Evolutionary conservation across 2,888 invertebrate genomes (phyloP).

Genomic region (Sarcophaga rosellei): DNA sequence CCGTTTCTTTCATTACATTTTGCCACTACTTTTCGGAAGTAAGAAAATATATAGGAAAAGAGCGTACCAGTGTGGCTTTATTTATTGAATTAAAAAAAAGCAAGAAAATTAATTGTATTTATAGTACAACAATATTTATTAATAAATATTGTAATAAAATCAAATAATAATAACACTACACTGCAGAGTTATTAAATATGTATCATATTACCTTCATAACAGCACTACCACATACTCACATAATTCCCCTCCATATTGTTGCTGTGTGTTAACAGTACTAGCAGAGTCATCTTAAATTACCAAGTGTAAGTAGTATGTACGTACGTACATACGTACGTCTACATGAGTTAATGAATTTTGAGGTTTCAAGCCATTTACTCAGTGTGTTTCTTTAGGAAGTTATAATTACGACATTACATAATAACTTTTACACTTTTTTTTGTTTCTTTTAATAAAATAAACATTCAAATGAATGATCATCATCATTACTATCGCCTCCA

Average conservation of each 20-base stretch:
- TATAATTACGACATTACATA: no score
- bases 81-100: no score
- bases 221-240: neutral
- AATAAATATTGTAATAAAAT: constrained; percentile 4
- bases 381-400: no score
- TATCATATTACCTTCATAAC: constrained; percentile 29
- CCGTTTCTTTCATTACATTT: constrained; percentile 6
- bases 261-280: neutral
- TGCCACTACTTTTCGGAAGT: constrained; percentile 30
- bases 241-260: no score
- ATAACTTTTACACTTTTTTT: no score
- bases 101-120: constrained; percentile 45
- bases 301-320: no score
- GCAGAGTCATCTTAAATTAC: neutral
- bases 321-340: neutral
- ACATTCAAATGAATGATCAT: no score
- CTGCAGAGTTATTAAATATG: constrained; percentile 26
- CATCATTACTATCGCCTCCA: no score
- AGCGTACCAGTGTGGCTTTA: constrained; percentile 18
- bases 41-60: neutral
- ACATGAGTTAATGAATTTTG: constrained; percentile 33
- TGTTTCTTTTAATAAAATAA: no score
- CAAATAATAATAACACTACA: no score
- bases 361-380: neutral
- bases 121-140: constrained; percentile 16